Base-by-base conservation (phyloP, 2,888 invertebrate species). In the Ochropacha duplaris region DNA sequence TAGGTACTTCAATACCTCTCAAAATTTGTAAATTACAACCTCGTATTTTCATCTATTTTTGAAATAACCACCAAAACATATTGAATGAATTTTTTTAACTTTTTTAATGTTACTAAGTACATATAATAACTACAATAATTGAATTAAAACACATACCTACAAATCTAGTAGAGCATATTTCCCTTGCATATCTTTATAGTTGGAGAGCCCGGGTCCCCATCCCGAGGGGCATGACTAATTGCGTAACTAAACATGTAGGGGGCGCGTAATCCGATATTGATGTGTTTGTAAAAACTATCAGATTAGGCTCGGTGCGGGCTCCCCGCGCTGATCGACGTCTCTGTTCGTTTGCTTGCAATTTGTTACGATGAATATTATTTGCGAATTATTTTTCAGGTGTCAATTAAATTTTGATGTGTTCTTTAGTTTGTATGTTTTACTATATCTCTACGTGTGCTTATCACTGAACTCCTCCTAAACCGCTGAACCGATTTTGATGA, bases 231-330 rank as follows among this genome's bases (percentile, higher is more conserved):
- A 80, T 87, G 83, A 87, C 92, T 90, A 92, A 92, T 92, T 91
- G 90, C 84, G 83, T 86, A 87, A 90, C 91, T 89, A 91, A 92
- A 91, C 87, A 86, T 83, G 75, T 69, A 79, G 81, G 84, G 91
- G 87, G 85, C 76, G 79, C 74, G 86, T 91, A 90, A 91, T 90
- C 89, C 90, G 83, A 90, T 86, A 85, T 86, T 90, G 91, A 92
- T 92, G 90, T 83, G 87, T 91, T 90, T 89, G 90, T 92, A 91
- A 92, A 92, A 92, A 92, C 91, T 90, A 90, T 90, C 87, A 83
- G 92, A 92, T 91, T 88, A 88, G 79, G 44, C 62, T 67, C 56
- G 54, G 76, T 64, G 70, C 67, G 66, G 44, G 44, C 16, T 16
- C 16, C 39, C 44, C 19, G 44, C 19, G 9, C 44, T 44, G 44